Evolutionary conservation across 2,113 vertebrate species (phyloP).

Genomic region (Apteryx mantelli): DNA sequence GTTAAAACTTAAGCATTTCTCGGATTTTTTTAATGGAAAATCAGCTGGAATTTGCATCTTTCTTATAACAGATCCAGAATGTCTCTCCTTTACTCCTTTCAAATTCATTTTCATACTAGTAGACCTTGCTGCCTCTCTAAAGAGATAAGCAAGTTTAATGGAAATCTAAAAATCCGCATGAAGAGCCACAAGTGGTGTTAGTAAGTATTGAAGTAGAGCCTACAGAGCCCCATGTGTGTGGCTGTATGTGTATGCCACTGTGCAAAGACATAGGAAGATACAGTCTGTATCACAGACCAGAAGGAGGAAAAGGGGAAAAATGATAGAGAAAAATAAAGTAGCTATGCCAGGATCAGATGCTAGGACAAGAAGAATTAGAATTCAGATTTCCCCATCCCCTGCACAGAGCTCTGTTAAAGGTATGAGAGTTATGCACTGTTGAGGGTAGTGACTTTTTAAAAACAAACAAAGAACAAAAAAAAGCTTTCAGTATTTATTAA

Average conservation of each 20-base stretch:
- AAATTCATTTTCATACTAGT: not conserved
- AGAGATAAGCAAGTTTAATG: not conserved
- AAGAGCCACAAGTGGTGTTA: too few relatives aligned
- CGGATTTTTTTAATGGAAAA: too few relatives aligned
- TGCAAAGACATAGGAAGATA: not conserved
- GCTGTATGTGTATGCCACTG: not conserved
- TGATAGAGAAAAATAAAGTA: not conserved
- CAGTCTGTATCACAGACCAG: not conserved
- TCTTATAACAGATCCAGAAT: not conserved
- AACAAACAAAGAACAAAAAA: not conserved
- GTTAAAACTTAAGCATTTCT: not conserved
- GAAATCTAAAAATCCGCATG: not conserved
- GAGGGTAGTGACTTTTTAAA: not conserved
- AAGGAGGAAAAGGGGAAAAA: not conserved
- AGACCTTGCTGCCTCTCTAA: not conserved
- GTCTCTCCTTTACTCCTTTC: not conserved
- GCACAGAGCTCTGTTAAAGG: not conserved
- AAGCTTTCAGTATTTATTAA: not conserved
- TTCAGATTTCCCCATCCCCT: not conserved
- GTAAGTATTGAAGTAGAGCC: not conserved
- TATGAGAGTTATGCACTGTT: not conserved
- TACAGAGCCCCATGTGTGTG: not conserved
- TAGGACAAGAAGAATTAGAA: not conserved
- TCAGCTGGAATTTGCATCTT: not conserved
- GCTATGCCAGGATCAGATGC: not conserved